These are phyloP conservation scores for Chaetura pelagica DNA, from an alignment of 2,113 vertebrate species.

Conservation along the genomic window DNA sequence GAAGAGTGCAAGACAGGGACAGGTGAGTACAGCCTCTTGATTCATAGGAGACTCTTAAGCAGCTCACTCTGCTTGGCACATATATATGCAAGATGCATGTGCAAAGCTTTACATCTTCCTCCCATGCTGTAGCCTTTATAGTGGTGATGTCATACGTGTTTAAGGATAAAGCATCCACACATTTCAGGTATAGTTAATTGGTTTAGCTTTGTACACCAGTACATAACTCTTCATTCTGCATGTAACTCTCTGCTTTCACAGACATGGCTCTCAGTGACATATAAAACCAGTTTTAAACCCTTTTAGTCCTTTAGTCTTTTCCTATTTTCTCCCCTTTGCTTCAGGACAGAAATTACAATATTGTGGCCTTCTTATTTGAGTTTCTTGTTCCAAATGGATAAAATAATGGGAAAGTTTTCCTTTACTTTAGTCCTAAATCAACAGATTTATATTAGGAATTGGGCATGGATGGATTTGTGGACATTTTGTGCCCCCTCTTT, in stretches of 20 bases:
- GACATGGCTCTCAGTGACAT: neutral
- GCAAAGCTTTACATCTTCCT: neutral
- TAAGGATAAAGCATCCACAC: neutral
- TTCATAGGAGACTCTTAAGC: neutral
- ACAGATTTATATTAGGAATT: neutral
- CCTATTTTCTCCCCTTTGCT: neutral
- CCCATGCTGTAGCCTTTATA: neutral
- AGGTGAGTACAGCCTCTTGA: neutral
- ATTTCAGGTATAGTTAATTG: neutral
- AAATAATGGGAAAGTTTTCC: neutral
- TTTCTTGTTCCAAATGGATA: neutral
- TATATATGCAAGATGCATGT: accelerated
- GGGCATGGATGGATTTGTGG: neutral
- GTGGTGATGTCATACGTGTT: neutral
- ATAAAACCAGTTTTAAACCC: neutral
- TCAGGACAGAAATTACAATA: neutral
- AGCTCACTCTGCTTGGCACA: neutral
- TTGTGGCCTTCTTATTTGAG: neutral
- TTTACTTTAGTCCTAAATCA: neutral
- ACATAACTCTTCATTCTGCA: neutral
- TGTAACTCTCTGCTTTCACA: neutral
- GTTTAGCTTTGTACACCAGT: neutral
- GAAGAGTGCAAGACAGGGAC: neutral
- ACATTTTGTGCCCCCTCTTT: neutral
- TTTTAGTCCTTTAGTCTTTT: neutral